Base-by-base conservation (phyloP, 2,113 vertebrate genomes). In the Oriolus oriolus region DNA sequence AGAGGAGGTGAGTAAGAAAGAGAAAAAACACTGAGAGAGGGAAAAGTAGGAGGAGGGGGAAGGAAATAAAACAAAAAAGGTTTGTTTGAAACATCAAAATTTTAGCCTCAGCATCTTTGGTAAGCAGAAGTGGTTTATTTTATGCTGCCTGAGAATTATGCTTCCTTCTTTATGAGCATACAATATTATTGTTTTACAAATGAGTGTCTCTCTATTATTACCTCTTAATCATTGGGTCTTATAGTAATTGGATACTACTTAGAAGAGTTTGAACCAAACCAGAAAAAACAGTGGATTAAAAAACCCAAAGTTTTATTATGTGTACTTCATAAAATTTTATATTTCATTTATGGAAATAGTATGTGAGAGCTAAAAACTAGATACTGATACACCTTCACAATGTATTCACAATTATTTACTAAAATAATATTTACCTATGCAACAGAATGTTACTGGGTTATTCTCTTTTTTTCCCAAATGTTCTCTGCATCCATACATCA, bases 51-150 rank as follows among this genome's bases (percentile, higher is more conserved):
- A 27, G 5, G 2, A 45, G 14, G 3, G 16, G 16, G 39, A 57
- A 20, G 9, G 47, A 81, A 42, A 57, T 24, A 42, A 57, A 71
- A 33, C 0, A 7, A 52, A 91, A 70, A 26, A 3, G 0, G 0
- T 4, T 74, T 47, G 9, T 74, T 86, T 75, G 31, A 82, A 84
- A 57, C 13, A 27, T 41, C 6, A 53, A 9, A 39, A 1, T 63
- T 88, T 91, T 79, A 65, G 5, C 17, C 11, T 60, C 44, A 65
- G 20, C 61, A n/a, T 61, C 37, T 79, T 79, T 70, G 11, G 7
- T n/a, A 78, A 45, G 9, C 23, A 63, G 15, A 79, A 80, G 6
- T 33, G 9, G 2, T 79, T 85, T 65, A 42, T 86, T 90, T 91
- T 86, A 54, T 66, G 68, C 16, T 92, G 13, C 16, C 49, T 83